Conservation (phyloP, 2,888 invertebrate species). For the Autographa gamma region DNA sequence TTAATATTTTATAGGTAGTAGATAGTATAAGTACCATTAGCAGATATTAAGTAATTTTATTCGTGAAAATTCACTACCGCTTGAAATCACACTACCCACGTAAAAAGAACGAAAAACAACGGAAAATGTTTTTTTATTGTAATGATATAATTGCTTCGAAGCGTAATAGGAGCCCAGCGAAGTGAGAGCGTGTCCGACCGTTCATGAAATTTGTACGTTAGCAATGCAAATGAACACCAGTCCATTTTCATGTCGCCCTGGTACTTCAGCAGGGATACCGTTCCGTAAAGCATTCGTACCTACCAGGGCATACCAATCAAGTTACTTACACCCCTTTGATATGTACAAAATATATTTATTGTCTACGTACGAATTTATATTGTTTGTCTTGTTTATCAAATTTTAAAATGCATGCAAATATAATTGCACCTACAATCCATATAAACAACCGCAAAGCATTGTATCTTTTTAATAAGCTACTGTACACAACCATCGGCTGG, state of each 20-base stretch:
- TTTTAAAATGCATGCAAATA: conserved; percentile 14
- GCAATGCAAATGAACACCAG: conserved; percentile 55
- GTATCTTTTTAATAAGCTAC: background rate
- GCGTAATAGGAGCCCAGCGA: conserved; percentile 41
- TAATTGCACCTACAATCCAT: background rate
- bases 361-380: conserved; percentile 15
- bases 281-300: conserved; percentile 22
- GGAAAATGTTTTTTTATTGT: conserved; percentile 27
- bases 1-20: too few species aligned
- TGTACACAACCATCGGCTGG: background rate
- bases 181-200: conserved; percentile 37
- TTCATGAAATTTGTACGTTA: conserved; percentile 51
- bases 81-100: conserved; percentile 7
- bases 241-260: conserved; percentile 48
- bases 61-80: too few species aligned
- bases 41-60: too few species aligned
- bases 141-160: conserved; percentile 35
- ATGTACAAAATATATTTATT: too few species aligned
- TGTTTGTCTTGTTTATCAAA: too few species aligned
- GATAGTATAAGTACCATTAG: too few species aligned
- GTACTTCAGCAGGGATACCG: conserved; percentile 37
- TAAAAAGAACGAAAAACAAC: conserved; percentile 9
- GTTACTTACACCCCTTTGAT: too few species aligned
- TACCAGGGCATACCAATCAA: conserved; percentile 14
- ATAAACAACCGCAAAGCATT: too few species aligned